Evolutionary conservation across 2,797 vertebrate species (phyloP), one percentile per base, ranked within the genome.

Genomic region (Loriculus beryllinus): DNA sequence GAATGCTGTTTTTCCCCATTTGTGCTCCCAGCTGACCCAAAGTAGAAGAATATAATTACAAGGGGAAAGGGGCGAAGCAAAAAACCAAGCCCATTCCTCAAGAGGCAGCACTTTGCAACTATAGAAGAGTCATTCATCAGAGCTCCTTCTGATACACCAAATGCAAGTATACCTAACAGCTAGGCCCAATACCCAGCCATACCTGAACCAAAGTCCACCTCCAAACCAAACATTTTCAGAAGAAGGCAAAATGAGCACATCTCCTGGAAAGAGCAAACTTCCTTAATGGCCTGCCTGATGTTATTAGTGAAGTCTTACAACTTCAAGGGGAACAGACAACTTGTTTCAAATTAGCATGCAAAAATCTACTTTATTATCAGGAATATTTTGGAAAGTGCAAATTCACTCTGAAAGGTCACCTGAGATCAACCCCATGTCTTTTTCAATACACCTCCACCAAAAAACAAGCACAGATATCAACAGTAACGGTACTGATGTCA

Each of bases 41-140:
- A 39, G 18, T 12, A 67, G 23, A 56, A 33, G 15, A 49, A 33
- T 7, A 19, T 9, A 37, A 47, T 45, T 45, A 60, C n/a, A 56
- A 19, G 10, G 6, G 8, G 9, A 7, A 10, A 9, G 1, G 6
- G 6, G 5, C 25, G 15, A 54, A 23, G 4, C 11, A 64, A 40
- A 48, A 67, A 25, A 35, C 2, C 42, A 62, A 48, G 22, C 4
- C 48, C 28, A 15, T 47, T 67, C 75, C 49, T 59, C 25, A 70
- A 54, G 49, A 48, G n/a, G 42, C 45, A 69, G 25, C 22, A 45
- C 20, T 90, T 64, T 22, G 52, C 25, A 64, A 63, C 48, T 45
- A 7, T 1, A 62, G 16, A 86, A 37, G 4, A 45, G 8, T 60
- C 54, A 40, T 22, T 40, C 47, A 51, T 17, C 35, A 59, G n/a